Evolutionary conservation across 2,888 invertebrate genomes (phyloP), one percentile per base, ranked within the genome.

Genomic region (Nephrotoma guestfalica): DNA sequence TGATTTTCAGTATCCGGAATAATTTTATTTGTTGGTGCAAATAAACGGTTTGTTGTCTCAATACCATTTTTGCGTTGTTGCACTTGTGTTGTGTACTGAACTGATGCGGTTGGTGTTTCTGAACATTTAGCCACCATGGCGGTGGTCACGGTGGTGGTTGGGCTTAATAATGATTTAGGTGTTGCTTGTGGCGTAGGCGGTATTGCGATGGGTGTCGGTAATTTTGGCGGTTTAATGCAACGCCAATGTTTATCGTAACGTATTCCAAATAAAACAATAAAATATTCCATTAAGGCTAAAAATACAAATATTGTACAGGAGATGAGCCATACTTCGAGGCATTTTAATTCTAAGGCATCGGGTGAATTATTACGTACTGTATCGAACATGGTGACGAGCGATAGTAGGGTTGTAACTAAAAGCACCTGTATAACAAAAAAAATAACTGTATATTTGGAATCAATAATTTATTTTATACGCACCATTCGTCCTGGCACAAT

Each of bases 191-290:
- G 92, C 91, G 86, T 91, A 90, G 88, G 88, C 84, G 87, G 87
- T 88, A 88, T 85, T 42, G 85, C 43, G 11, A 43, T 92, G 13
- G 92, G 91, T 15, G 92, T 89, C 11, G 86, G 4, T 91, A 87
- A 92, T 91, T 86, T 91, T 90, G 88, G 88, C 85, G 87, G 87
- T 88, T 89, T 88, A 9, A 88, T 87, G 86, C 89, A 89, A 87
- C 94, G 92, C 94, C 94, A 94, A 89, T 93, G 93, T 89, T 94
- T 94, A 90, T 94, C 94, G 89, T 94, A 94, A 30, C 94, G 92
- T 90, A 94, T 94, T 87, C 94, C 94, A 89, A 94, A 94, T 83
- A 94, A 91, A 87, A 94, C 94, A 88, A 94, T 93, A 89, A 94
- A 94, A 90, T 94, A 94, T 90, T 94, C 94, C 89, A 94, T 91